Evolutionary conservation across 2,888 invertebrate genomes (phyloP), one percentile per base, ranked within the genome.

Genomic region (Temnothorax unifasciatus): DNA sequence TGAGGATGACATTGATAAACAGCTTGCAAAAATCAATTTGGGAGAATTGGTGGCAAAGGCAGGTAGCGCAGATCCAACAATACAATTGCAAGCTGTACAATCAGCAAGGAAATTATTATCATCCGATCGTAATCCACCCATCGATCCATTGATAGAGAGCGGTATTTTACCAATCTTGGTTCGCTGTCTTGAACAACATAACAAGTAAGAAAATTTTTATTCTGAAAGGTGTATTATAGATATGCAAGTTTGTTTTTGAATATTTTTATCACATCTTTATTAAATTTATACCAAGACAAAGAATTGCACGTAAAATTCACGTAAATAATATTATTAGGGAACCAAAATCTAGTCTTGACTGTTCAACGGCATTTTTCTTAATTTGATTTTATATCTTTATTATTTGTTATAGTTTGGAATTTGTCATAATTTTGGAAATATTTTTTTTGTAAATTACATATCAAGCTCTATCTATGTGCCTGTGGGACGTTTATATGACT

Each of bases 81-180:
- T 97, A 90, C 99, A 99, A 95, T 96, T 99, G 91, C 96, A 96
- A 90, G 99, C 99, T 76, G 99, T 99, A 38, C 99, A 99, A 95
- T 97, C 98, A 79, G 99, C 99, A 85, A 97, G 99, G 91, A 99
- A 99, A 95, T 96, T 99, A 91, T 96, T 99, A 52, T 99, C 99
- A 11, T 99, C 99, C 88, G 99, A 99, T 95, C 97, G 98, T 92
- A 99, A 99, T 96, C 99, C 99, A 90, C 99, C 99, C 34, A 99
- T 99, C 92, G 99, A 99, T 96, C 98, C 98, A 88, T 96, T 99
- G 89, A 99, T 99, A 92, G 96, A 97, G 64, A 98, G 98, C 94
- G 99, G 99, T 90, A 99, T 99, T 93, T 96, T 99, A 91, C 99
- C 99, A 71, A 98, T 99, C 92, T 96, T 99, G 92, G 98, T 99